Evolutionary conservation across 2,888 invertebrate species (phyloP).

Genomic region (Dusona sp.): DNA sequence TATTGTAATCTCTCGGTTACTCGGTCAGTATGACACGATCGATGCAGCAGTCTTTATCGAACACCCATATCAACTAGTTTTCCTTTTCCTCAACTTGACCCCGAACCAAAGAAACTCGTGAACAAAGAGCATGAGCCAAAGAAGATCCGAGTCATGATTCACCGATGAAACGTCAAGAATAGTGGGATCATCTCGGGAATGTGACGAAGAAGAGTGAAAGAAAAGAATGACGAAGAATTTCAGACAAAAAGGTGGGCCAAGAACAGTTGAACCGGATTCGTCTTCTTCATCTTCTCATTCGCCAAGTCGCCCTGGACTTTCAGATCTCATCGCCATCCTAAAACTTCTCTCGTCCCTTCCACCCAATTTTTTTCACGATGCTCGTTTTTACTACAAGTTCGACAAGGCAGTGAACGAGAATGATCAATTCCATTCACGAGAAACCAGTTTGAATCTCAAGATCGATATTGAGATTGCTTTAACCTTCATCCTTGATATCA

Average conservation of each 20-base stretch:
- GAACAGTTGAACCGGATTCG: neutral
- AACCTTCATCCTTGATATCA: slow-evolving; percentile 34
- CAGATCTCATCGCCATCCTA: slow-evolving; percentile 18
- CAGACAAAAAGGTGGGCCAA: slow-evolving; percentile 16
- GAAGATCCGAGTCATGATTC: slow-evolving; percentile 11
- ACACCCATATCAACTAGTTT: neutral
- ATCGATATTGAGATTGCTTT: slow-evolving; percentile 30
- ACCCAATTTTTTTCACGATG: slow-evolving; percentile 29
- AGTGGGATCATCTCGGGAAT: slow-evolving; percentile 4
- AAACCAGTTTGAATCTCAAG: slow-evolving; percentile 56
- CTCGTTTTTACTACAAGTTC: slow-evolving; percentile 1
- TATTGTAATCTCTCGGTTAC: slow-evolving; percentile 4
- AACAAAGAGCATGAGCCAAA: slow-evolving; percentile 15
- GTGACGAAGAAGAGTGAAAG: neutral
- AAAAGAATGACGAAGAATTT: slow-evolving; percentile 24
- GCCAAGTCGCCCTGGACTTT: neutral
- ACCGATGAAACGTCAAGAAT: neutral
- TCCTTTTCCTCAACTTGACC: slow-evolving; percentile 33
- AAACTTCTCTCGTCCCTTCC: slow-evolving; percentile 24
- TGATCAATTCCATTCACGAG: slow-evolving; percentile 53
- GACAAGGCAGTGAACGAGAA: slow-evolving; percentile 13
- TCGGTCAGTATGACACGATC: slow-evolving; percentile 41
- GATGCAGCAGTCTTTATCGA: slow-evolving; percentile 14
- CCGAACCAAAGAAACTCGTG: neutral
- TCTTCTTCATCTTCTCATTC: neutral